phyloP scores from a whole-genome alignment of 2,113 vertebrate genomes.

The Chrysemys picta region DNA sequence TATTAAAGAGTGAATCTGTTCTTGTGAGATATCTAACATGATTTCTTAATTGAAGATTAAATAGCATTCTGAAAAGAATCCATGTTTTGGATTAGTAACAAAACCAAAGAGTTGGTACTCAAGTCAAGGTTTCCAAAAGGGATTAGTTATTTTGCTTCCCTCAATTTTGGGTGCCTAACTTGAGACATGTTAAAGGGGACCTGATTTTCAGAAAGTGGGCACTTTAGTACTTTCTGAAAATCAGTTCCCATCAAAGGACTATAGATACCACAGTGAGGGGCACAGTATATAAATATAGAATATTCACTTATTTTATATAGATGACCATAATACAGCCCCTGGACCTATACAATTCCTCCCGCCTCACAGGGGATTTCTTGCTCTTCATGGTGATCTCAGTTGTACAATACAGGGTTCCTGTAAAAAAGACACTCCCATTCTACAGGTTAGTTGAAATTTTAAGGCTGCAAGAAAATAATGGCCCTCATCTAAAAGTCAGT shows the following conservation, averaged over 20 bases:
- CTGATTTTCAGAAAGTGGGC: neutral
- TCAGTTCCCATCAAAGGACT: no score
- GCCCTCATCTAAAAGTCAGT: neutral
- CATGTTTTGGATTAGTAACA: neutral
- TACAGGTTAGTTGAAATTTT: neutral
- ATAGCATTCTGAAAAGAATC: conserved; percentile 9
- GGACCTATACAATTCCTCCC: no score
- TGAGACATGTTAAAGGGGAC: neutral
- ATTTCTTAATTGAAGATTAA: neutral
- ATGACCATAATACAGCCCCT: no score
- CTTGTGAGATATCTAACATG: neutral
- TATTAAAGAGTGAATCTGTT: neutral
- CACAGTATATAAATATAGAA: no score
- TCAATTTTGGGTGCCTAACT: neutral
- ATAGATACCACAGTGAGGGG: no score
- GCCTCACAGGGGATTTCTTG: neutral
- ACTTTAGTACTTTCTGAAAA: no score
- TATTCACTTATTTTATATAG: no score
- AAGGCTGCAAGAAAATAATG: neutral
- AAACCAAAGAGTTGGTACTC: neutral
- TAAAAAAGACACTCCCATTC: neutral
- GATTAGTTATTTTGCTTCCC: neutral
- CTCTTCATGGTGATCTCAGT: neutral
- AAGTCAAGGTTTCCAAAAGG: neutral
- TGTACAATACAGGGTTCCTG: neutral